These are phyloP conservation scores for Watsonalla binaria DNA, from an alignment of 2,888 invertebrate species.

Conservation along the genomic window DNA sequence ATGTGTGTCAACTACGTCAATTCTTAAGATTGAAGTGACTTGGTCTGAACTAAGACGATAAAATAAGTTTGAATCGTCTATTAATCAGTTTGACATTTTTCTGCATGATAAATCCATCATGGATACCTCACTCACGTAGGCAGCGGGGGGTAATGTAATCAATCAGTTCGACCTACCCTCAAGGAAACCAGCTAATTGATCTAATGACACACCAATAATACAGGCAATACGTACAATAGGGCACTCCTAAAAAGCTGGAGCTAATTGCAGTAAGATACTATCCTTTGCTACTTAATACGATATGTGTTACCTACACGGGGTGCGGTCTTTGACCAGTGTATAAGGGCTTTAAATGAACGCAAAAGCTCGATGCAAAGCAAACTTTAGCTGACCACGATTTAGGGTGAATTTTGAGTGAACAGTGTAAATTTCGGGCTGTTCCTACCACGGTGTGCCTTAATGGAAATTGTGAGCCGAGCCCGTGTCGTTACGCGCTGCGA, in stretches of 20 bases:
- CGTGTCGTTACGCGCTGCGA: conserved; percentile 75
- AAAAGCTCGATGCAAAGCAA: conserved; percentile 16
- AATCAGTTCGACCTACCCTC: background rate
- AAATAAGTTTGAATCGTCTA: too few relatives aligned
- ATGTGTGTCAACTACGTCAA: too few relatives aligned
- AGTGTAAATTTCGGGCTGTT: conserved; percentile 51
- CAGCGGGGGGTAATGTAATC: too few relatives aligned
- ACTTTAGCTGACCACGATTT: conserved; percentile 22
- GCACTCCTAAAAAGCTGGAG: conserved; percentile 67
- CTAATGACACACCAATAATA: too few relatives aligned
- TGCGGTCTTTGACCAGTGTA: conserved; percentile 38
- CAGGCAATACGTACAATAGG: conserved; percentile 27
- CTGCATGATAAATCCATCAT: too few relatives aligned
- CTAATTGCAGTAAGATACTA: conserved; percentile 77
- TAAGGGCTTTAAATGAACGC: conserved; percentile 39
- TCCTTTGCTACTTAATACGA: conserved; percentile 71
- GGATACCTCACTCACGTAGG: too few relatives aligned
- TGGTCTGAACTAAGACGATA: too few relatives aligned
- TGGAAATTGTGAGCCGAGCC: conserved; percentile 77
- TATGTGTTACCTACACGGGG: conserved; percentile 67
- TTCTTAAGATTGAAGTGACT: too few relatives aligned
- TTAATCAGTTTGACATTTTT: too few relatives aligned
- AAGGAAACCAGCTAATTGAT: conserved; percentile 17
- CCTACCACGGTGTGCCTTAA: conserved; percentile 52
- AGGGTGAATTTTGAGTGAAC: conserved; percentile 39